These are phyloP conservation scores for Homalodisca vitripennis DNA, from an alignment of 1,140 invertebrate genomes.

Conservation along the genomic window DNA sequence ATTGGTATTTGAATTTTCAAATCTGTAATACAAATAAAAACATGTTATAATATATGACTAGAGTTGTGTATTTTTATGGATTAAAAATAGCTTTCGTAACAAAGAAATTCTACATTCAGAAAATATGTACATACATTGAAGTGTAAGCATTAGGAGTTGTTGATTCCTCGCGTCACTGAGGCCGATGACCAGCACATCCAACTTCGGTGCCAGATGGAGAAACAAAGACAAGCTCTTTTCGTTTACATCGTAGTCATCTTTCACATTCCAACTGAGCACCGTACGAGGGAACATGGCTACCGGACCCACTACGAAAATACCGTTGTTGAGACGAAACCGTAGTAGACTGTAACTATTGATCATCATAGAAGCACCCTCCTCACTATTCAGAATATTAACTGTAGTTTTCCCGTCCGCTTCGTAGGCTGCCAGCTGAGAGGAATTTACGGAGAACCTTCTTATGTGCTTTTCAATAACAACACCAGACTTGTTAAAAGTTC, in stretches of 20 bases:
- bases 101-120: too few relatives aligned
- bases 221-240: conserved; percentile 76
- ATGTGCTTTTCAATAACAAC: too few relatives aligned
- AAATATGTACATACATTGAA: too few relatives aligned
- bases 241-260: conserved; percentile 63
- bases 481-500: too few relatives aligned
- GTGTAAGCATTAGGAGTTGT: too few relatives aligned
- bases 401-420: conserved; percentile 75
- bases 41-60: too few relatives aligned
- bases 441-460: too few relatives aligned
- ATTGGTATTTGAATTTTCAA: conserved; percentile 1
- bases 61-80: too few relatives aligned
- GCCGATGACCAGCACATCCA: conserved; percentile 81
- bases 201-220: conserved; percentile 73
- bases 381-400: conserved; percentile 67
- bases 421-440: too few relatives aligned
- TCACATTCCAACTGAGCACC: conserved; percentile 82
- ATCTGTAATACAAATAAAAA: neutral
- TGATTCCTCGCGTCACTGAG: conserved; percentile 56
- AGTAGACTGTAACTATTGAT: conserved; percentile 62
- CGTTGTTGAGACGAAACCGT: conserved; percentile 82
- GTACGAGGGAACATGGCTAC: conserved; percentile 75
- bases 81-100: too few relatives aligned
- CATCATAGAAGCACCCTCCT: conserved; percentile 62
- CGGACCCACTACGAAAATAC: conserved; percentile 74